Percentiles rank a stretch among this genome's conserved stretches.
Evolutionary conservation across 2,888 invertebrate species (phyloP).

Genomic region (Tineola bisselliella): DNA sequence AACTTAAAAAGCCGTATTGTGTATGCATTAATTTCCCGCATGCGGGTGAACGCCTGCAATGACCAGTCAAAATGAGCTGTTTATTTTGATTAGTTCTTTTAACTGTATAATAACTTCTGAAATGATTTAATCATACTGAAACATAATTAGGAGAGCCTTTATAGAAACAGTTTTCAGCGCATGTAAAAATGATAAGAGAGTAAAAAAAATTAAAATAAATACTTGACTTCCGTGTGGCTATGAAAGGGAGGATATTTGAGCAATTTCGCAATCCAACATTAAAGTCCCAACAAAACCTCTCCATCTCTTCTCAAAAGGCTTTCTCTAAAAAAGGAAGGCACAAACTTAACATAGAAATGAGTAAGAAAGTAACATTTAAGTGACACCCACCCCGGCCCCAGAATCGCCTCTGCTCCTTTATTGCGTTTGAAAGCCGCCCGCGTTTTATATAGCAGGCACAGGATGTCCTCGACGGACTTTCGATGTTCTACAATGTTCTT

Average conservation of each 20-base stretch:
- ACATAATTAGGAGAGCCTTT: no score
- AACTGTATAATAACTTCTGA: no score
- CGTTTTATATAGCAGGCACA: background rate
- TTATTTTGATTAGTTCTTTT: no score
- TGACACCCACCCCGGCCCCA: constrained; percentile 5
- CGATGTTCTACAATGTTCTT: background rate
- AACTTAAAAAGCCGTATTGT: no score
- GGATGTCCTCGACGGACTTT: background rate
- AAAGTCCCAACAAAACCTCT: constrained; percentile 1
- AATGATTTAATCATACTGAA: no score
- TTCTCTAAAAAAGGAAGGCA: constrained; percentile 5
- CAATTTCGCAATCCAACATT: constrained; percentile 7
- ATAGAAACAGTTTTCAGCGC: no score
- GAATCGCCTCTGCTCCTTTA: constrained; percentile 3
- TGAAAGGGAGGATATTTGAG: background rate
- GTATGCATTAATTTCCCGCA: no score
- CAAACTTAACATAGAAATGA: constrained; percentile 11
- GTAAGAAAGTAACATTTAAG: constrained; percentile 12
- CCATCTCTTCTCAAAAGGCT: constrained; percentile 1
- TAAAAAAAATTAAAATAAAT: background rate
- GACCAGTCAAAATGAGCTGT: no score
- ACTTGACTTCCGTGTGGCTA: background rate
- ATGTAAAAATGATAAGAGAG: background rate
- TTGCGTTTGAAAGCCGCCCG: background rate
- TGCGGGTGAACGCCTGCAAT: no score